phyloP scores from a whole-genome alignment of 2,888 invertebrate genomes.

The Xiphydria camelus region DNA sequence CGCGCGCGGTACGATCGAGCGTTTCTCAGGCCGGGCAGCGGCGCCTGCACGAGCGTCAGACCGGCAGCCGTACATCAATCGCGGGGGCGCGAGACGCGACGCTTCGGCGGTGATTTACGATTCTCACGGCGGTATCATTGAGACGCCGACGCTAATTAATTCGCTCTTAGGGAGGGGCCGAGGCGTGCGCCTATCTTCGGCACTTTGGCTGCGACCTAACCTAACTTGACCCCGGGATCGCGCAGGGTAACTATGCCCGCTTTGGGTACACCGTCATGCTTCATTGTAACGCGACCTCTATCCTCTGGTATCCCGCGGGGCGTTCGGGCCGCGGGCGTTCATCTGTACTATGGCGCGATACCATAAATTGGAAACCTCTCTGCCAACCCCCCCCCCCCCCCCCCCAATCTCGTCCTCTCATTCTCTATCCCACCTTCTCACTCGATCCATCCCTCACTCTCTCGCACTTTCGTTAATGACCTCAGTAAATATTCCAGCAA shows the following conservation, averaged over 20 bases:
- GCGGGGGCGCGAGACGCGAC: too few relatives aligned
- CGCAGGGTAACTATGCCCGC: not conserved
- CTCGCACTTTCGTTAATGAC: slow-evolving; percentile 27
- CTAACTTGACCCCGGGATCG: not conserved
- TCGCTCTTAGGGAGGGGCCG: slow-evolving; percentile 25
- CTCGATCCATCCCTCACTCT: not conserved
- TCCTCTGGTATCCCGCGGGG: not conserved
- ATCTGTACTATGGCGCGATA: not conserved
- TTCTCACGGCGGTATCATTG: not conserved
- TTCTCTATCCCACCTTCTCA: too few relatives aligned
- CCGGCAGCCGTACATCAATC: too few relatives aligned
- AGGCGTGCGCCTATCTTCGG: not conserved
- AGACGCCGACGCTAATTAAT: slow-evolving; percentile 29
- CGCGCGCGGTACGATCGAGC: too few relatives aligned
- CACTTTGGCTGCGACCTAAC: not conserved
- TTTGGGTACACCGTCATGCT: not conserved
- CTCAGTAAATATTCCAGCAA: slow-evolving; percentile 29
- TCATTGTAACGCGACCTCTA: slow-evolving; percentile 2
- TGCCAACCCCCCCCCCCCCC: too few relatives aligned
- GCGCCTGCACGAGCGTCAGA: too few relatives aligned
- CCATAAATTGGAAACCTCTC: not conserved
- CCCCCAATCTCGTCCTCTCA: too few relatives aligned
- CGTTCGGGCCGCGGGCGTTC: not conserved
- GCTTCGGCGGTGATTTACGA: too few relatives aligned
- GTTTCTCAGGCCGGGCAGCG: too few relatives aligned